A percentile compares a stretch with the other conserved stretches of the same genome.
Conservation (phyloP, 2,797 vertebrate species). For the Rhynchonycteris naso region DNA sequence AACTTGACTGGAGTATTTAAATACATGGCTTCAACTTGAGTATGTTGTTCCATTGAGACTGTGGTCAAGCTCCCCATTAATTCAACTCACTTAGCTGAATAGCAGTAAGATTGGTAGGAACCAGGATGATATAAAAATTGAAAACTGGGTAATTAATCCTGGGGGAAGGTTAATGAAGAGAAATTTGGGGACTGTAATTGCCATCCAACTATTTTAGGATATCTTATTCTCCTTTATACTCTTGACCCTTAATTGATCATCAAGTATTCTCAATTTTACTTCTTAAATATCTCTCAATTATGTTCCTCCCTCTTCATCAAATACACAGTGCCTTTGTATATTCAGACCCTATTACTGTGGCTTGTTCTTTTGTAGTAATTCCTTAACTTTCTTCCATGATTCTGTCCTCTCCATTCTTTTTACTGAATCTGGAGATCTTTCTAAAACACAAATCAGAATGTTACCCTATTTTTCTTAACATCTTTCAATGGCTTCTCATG, state of each 20-base stretch:
- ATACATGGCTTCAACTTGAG: not conserved
- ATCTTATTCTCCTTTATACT: not conserved
- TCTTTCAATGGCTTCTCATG: not conserved
- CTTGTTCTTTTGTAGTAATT: not conserved
- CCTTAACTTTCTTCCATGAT: not conserved
- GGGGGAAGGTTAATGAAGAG: not conserved
- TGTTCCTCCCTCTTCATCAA: not conserved
- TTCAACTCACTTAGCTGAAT: conserved; percentile 12
- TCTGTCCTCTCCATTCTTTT: not conserved
- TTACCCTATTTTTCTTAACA: not conserved
- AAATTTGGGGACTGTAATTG: not conserved
- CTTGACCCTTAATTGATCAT: not conserved
- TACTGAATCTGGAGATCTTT: not conserved
- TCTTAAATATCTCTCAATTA: not conserved
- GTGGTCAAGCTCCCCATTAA: conserved; percentile 20
- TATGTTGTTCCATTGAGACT: not conserved
- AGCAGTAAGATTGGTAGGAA: not conserved
- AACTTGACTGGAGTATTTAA: conserved; percentile 25
- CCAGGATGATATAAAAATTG: not conserved
- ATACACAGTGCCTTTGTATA: not conserved
- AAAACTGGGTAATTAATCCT: conserved; percentile 1
- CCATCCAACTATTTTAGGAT: not conserved
- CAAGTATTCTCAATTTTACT: not conserved
- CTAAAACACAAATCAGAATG: not conserved
- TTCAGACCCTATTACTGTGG: not conserved